Base-by-base conservation (phyloP, 1,140 invertebrate genomes). In the Pogonognathellus flavescens region DNA sequence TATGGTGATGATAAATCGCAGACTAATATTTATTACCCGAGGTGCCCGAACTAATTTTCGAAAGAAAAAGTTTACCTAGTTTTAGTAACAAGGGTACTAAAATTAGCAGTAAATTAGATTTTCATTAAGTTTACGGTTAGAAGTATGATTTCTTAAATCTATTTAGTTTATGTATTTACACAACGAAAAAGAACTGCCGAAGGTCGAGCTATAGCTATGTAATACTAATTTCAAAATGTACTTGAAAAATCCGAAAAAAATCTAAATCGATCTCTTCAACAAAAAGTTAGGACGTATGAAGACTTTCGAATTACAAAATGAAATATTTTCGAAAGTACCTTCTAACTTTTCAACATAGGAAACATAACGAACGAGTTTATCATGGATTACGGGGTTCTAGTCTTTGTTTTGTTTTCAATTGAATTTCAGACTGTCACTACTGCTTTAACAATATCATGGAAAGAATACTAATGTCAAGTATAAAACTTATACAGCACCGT, bases 371-470 rank as follows among this genome's bases (percentile, higher is more conserved):
- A 76, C 70, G 70, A 76, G 70, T 76, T 76, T 76, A 76, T 76
- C 70, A 76, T 41, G 70, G 70, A 76, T 49, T 76, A 76, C 70
- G 70, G 70, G 70, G 70, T 76, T 76, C 70, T 76, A 76, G 70
- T 76, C 70, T 76, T 76, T 76, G 70, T 76, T 76, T 76, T 76
- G 70, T 76, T 76, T 76, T 76, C 70, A 66, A 66, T 25, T 66
- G 11, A 13, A 66, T 66, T 41, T 66, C 62, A 66, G 62, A 66
- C 11, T 18, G 22, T 66, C 14, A 20, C 25, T 22, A 20, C 25
- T 22, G 60, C 60, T 20, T 25, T 10, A 25, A 41, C 31, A 41
- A 41, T 41, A 66, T 62, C 13, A 25, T 9, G 6, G 20, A 20
- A 18, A 60, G n/a, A 60, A 60, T 59, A 59, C 22, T 62, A 66